Conservation (phyloP, 2,797 vertebrate species). For the Podargus strigoides region DNA sequence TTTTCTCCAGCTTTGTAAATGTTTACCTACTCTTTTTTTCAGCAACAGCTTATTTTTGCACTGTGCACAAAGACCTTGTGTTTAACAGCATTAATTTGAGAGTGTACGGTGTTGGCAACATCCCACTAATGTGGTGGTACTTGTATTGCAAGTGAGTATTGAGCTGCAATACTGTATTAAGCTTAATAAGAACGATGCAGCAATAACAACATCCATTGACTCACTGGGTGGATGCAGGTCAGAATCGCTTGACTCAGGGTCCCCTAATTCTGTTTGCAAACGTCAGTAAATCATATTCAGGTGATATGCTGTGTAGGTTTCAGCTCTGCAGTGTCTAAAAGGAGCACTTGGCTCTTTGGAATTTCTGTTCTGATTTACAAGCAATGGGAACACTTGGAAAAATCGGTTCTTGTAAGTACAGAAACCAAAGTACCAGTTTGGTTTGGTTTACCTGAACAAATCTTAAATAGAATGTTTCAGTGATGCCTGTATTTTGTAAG, state of each 20-base stretch:
- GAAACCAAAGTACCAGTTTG: background rate
- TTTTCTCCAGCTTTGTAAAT: background rate
- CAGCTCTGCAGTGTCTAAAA: background rate
- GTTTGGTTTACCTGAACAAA: background rate
- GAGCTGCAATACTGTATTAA: background rate
- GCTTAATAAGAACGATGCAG: background rate
- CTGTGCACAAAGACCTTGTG: conserved; percentile 7
- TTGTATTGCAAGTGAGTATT: background rate
- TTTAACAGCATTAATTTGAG: conserved; percentile 1
- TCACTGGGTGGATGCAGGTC: background rate
- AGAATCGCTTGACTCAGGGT: background rate
- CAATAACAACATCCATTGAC: background rate
- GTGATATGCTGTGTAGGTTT: background rate
- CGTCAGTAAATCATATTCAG: background rate
- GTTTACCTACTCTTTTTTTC: background rate
- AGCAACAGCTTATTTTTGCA: background rate
- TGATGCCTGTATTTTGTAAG: background rate
- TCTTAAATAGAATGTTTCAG: background rate
- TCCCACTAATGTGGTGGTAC: background rate
- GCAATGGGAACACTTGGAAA: background rate
- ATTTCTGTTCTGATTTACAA: background rate
- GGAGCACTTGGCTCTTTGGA: background rate
- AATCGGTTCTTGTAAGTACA: background rate
- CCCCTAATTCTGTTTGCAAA: background rate
- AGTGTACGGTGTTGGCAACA: background rate